Evolutionary conservation across 2,113 vertebrate species (phyloP).

Genomic region (Chaetodon trifascialis): DNA sequence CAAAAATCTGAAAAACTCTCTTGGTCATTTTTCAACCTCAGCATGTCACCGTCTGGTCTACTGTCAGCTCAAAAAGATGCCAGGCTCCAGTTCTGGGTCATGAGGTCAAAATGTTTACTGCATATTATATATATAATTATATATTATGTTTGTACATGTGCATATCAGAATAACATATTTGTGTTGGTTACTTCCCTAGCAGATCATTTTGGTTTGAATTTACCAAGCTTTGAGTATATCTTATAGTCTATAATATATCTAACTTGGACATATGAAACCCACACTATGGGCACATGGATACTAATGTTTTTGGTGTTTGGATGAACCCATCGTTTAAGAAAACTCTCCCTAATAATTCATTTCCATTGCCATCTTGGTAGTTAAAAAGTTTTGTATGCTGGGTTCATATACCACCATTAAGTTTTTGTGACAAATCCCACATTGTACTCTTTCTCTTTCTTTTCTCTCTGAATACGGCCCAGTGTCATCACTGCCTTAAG

Average conservation of each 20-base stretch:
- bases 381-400: constrained; percentile 29
- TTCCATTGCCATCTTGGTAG: constrained; percentile 9
- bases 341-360: constrained; percentile 2
- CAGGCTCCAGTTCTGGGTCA: neutral
- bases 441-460: constrained; percentile 58
- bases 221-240: neutral
- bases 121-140: no score
- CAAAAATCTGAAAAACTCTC: neutral
- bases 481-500: constrained; percentile 59
- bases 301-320: neutral
- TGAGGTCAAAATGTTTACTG: neutral
- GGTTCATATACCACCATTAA: constrained; percentile 39
- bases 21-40: neutral
- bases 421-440: constrained; percentile 56
- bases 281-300: neutral
- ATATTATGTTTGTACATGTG: neutral
- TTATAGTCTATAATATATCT: neutral
- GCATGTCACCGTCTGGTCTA: neutral
- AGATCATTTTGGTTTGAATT: neutral
- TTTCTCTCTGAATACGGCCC: constrained; percentile 52
- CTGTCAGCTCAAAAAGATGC: neutral
- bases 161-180: neutral
- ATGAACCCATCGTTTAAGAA: neutral
- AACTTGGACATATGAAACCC: neutral
- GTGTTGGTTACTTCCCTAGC: neutral